phyloP scores from a whole-genome alignment of 1,140 invertebrate genomes.

The Galendromus occidentalis region DNA sequence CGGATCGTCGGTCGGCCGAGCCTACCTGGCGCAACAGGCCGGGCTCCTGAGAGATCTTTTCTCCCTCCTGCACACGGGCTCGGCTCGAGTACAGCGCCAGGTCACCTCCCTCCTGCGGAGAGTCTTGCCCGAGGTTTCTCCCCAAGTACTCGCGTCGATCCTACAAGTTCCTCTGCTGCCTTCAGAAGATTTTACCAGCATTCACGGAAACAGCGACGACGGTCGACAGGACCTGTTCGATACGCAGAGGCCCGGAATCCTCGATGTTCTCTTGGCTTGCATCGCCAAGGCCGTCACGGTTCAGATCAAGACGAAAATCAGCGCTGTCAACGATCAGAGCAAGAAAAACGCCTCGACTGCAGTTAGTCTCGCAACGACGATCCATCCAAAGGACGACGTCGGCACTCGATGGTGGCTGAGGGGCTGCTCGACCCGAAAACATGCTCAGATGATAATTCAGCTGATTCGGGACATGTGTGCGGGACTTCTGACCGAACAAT shows the following conservation, averaged over 20 bases:
- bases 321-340: constrained; percentile 35
- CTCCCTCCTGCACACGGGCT: constrained; percentile 72
- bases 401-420: constrained; percentile 61
- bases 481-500: constrained; percentile 59
- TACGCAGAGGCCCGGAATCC: constrained; percentile 39
- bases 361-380: constrained; percentile 21
- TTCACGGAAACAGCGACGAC: constrained; percentile 21
- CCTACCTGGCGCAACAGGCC: constrained; percentile 69
- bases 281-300: constrained; percentile 66
- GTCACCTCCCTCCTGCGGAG: constrained; percentile 53
- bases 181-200: constrained; percentile 52
- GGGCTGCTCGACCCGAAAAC: constrained; percentile 54
- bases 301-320: constrained; percentile 61
- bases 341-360: constrained; percentile 17
- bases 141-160: constrained; percentile 34
- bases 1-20: constrained; percentile 67
- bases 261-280: constrained; percentile 66
- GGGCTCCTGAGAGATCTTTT: constrained; percentile 62
- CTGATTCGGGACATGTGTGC: constrained; percentile 75
- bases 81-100: constrained; percentile 78
- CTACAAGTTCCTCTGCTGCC: constrained; percentile 45
- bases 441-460: constrained; percentile 66
- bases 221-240: constrained; percentile 33
- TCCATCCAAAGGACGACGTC: constrained; percentile 26
- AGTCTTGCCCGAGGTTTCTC: constrained; percentile 60